A percentile compares a stretch with the other conserved stretches of the same genome.
Conservation (phyloP, 2,797 vertebrate genomes). For the Basileuterus tristriatus region DNA sequence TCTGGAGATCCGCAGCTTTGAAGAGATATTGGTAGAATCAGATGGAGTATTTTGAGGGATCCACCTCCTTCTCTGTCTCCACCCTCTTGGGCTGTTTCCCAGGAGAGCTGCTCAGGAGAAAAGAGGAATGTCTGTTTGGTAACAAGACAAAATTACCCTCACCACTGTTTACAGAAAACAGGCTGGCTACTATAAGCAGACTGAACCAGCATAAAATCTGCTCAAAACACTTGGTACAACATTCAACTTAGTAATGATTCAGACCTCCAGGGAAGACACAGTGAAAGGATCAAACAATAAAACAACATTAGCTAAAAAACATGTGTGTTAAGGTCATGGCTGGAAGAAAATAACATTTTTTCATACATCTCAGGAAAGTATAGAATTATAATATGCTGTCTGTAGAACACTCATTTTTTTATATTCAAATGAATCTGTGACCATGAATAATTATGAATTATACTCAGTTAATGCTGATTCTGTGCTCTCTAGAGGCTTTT, state of each 20-base stretch:
- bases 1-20: neutral
- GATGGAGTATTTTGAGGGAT: neutral
- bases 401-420: neutral
- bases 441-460: neutral
- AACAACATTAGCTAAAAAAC: slow-evolving; percentile 4
- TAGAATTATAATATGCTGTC: neutral
- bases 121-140: neutral
- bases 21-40: neutral
- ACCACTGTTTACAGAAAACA: slow-evolving; percentile 8
- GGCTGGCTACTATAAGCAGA: neutral
- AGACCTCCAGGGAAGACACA: neutral
- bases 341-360: neutral
- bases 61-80: neutral
- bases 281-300: neutral
- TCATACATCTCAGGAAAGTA: neutral
- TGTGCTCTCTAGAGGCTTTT: slow-evolving; percentile 1
- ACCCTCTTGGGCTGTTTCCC: neutral
- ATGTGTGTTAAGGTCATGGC: neutral
- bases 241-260: neutral
- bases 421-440: neutral
- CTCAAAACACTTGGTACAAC: neutral
- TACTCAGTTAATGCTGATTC: neutral
- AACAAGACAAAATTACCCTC: neutral
- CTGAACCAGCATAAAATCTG: neutral
- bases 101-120: neutral